Conservation (phyloP, 1,140 invertebrate species). For the Bombyx mandarina region DNA sequence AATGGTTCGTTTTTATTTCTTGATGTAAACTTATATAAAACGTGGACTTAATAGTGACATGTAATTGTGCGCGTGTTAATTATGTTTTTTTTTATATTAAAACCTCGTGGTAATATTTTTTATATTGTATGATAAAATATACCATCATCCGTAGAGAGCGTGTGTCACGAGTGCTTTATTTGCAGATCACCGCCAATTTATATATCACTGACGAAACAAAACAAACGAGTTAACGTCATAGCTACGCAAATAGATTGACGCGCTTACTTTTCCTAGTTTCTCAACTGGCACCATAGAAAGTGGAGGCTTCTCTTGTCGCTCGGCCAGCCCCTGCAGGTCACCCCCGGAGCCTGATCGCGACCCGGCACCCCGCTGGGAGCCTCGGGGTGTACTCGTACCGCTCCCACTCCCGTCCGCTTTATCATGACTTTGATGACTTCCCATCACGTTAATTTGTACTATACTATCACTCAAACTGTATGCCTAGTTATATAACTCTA, state of each 20-base stretch:
- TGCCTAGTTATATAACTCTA: too few relatives aligned
- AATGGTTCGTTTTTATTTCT: too few relatives aligned
- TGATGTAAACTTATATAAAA: too few relatives aligned
- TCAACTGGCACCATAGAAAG: conserved; percentile 77
- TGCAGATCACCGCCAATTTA: conserved; percentile 1
- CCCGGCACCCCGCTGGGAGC: conserved; percentile 63
- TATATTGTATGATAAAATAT: too few relatives aligned
- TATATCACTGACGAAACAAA: conserved; percentile 17
- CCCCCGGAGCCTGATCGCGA: conserved; percentile 73
- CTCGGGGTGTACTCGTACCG: conserved; percentile 51
- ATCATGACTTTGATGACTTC: conserved; percentile 46
- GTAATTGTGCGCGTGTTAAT: too few relatives aligned
- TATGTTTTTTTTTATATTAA: too few relatives aligned
- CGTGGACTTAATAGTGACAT: too few relatives aligned
- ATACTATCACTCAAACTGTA: too few relatives aligned
- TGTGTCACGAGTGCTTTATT: conserved; percentile 3
- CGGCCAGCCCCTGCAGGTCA: conserved; percentile 65
- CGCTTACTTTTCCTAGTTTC: conserved; percentile 76
- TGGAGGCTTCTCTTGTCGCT: conserved; percentile 39
- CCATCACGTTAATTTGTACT: conserved; percentile 30
- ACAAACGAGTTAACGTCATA: conserved; percentile 20
- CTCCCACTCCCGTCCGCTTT: conserved; percentile 40
- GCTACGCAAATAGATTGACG: conserved; percentile 7
- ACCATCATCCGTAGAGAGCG: too few relatives aligned
- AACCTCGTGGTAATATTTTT: too few relatives aligned